Evolutionary conservation across 2,113 vertebrate species (phyloP), one percentile per base, ranked within the genome.

Genomic region (Podarcis raffonei): DNA sequence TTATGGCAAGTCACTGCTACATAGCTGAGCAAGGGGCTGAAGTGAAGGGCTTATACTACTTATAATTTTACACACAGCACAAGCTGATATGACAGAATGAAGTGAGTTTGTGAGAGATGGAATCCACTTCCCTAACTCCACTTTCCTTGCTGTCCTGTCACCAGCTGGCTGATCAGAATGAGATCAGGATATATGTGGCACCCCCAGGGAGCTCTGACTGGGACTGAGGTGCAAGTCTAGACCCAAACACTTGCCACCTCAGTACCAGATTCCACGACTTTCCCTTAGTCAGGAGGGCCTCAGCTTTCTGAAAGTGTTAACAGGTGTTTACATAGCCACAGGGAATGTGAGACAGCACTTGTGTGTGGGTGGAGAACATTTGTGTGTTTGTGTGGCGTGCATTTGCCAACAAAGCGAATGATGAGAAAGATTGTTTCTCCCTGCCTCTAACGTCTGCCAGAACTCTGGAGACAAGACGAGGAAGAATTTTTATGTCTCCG

Each of bases 81-180:
- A 48, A 25, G 48, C 27, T 53, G 39, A 48, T 75, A 23, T 32
- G 59, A 42, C 32, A 77, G 23, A 77, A 25, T 66, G 37, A 66
- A 0, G 3, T 48, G 32, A 18, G 35, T 6, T 20, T 27, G 59
- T 48, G 48, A 53, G 53, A 76, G 30, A 18, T 32, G 89, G 30
- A 85, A 25, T 32, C 20, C 8, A 39, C 3, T 75, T 27, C 59
- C 6, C 7, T 4, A 0, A 32, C 30, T 74, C n/a, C 68, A 5
- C 75, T 79, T 57, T 89, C 42, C 78, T 57, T 1, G 12, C 22
- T 79, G 0, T 6, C 2, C 5, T 15, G 32, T 35, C 22, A 42
- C 42, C 86, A 18, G 0, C 0, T 12, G 0, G 0, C n/a, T 87
- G 83, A 71, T 85, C 22, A 74, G 35, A 30, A 12, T 2, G 42